Evolutionary conservation across 2,888 invertebrate species (phyloP).

Genomic region (Neoaliturus tenellus): DNA sequence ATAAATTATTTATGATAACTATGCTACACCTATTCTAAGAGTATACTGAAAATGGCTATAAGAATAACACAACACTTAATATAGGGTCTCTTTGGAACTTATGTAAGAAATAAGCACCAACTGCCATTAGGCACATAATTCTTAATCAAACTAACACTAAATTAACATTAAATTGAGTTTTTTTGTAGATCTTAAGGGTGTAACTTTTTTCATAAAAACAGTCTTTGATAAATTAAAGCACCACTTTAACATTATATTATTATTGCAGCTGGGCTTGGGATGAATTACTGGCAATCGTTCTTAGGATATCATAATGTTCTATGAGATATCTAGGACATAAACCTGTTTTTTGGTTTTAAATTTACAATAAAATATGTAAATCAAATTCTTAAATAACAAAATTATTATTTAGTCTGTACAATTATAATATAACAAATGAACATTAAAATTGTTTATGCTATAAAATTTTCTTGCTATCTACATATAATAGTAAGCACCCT

Average conservation of each 20-base stretch:
- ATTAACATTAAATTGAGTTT: neutral
- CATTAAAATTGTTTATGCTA: too few species aligned
- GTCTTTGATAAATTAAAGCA: conserved; percentile 32
- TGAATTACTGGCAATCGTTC: too few species aligned
- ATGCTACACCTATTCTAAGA: neutral
- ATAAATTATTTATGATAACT: neutral
- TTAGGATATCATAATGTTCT: too few species aligned
- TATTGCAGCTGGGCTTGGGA: neutral
- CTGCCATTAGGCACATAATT: neutral
- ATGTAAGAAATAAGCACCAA: conserved; percentile 25
- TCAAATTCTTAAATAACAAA: too few species aligned
- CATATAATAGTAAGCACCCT: too few species aligned
- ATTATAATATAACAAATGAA: too few species aligned
- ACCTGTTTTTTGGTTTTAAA: too few species aligned
- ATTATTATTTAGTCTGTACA: too few species aligned
- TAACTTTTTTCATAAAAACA: neutral
- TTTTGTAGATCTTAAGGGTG: neutral
- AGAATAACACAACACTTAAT: neutral
- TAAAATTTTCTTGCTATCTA: too few species aligned
- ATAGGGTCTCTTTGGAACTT: conserved; percentile 7
- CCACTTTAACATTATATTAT: neutral
- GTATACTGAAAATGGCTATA: conserved; percentile 37
- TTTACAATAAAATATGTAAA: too few species aligned
- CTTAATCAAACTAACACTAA: neutral
- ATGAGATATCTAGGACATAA: too few species aligned